Percentiles rank a stretch among this genome's conserved stretches.
Conservation (phyloP, 2,113 vertebrate genomes). For the Nyctibius bracteatus region DNA sequence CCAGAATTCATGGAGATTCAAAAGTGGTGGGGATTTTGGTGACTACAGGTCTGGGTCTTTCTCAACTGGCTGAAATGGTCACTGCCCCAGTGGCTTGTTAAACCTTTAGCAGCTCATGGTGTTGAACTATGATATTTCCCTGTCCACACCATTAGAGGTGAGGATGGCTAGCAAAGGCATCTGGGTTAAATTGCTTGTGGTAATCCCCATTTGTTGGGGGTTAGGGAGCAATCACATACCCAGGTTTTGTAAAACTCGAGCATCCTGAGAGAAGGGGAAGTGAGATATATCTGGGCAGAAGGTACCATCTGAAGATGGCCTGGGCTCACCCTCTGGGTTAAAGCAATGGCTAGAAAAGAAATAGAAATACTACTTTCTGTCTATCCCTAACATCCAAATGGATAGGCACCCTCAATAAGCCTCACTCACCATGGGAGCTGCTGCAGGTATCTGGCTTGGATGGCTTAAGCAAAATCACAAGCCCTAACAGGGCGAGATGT, state of each 20-base stretch:
- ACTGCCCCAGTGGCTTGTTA: neutral
- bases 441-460: neutral
- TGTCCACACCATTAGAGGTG: neutral
- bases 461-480: neutral
- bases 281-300: neutral
- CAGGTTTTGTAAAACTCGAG: neutral
- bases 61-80: neutral
- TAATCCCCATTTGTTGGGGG: neutral
- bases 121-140: neutral
- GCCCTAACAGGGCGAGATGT: neutral
- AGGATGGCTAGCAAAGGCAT: neutral
- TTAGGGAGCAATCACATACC: neutral
- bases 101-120: neutral
- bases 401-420: neutral
- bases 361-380: neutral
- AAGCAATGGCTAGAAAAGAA: neutral
- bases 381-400: neutral
- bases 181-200: neutral
- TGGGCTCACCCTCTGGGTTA: neutral
- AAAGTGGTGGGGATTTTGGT: neutral
- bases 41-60: neutral
- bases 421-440: neutral
- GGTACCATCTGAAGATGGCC: neutral
- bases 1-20: neutral
- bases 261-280: neutral